Base-by-base conservation (phyloP, 1,140 invertebrate genomes). In the Drosophila tsacasi region DNA sequence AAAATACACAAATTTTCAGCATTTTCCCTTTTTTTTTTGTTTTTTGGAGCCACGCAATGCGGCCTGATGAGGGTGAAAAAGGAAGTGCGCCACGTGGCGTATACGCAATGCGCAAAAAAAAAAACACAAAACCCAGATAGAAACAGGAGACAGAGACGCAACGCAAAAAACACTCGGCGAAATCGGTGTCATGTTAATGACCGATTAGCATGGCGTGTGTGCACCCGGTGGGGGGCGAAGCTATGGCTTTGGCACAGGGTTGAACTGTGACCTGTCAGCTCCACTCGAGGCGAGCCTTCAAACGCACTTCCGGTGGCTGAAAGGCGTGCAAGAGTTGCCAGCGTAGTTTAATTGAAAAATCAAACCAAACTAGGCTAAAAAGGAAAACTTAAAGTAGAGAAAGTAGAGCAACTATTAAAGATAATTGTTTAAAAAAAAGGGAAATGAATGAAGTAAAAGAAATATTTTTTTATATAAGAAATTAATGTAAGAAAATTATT, bases 171-270 rank as follows among this genome's bases (percentile, higher is more conserved):
- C 50, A 30, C 25, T 44, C 35, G 9, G 49, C 30, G 71, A 87
- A 89, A 87, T 83, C 84, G 81, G 77, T 81, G 84, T 83, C 84
- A 83, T 87, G 84, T 80, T 78, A 87, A 83, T 87, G 80, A 87
- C 80, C 84, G 84, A 89, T 89, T 89, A 89, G 65, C 65, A 65
- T 64, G 49, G 68, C 76, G 79, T 86, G 62, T 73, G 65, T 74
- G 65, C 39, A 25, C 27, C 30, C 15, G 2, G 23, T 23, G 25
- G 42, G 17, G 54, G 7, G 25, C 13, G n/a, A n/a, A n/a, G n/a
- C n/a, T n/a, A n/a, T n/a, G 17, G 30, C 32, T 3, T 17, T 1
- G n/a, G n/a, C 23, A 32, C 17, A 15, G 55, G 40, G 50, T 39
- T 68, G 61, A 68, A 66, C 66, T 66, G 59, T 59, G 74, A 57